Conservation (phyloP, 2,797 vertebrate species). For the Loriculus beryllinus region DNA sequence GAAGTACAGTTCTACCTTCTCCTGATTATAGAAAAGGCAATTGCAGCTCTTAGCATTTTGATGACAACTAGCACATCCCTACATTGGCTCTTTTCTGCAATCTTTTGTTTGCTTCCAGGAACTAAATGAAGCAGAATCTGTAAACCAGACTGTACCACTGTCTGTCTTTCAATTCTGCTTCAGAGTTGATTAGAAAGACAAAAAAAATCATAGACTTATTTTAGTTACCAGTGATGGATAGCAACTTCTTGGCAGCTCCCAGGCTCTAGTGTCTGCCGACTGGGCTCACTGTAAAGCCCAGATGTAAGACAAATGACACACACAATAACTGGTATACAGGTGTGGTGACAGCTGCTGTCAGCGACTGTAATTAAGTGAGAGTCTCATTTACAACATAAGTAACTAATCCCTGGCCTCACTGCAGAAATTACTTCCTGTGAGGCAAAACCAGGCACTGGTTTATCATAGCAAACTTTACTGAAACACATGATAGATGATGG, state of each 20-base stretch:
- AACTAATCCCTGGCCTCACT: background rate
- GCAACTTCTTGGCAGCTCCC: background rate
- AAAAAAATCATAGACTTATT: background rate
- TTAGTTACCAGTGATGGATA: background rate
- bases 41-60: background rate
- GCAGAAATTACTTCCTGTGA: background rate
- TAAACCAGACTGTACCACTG: background rate
- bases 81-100: background rate
- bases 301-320: background rate
- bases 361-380: background rate
- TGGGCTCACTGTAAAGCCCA: background rate
- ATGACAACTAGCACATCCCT: background rate
- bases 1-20: background rate
- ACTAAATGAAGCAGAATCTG: background rate
- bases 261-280: background rate
- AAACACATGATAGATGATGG: background rate
- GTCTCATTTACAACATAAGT: background rate
- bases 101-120: background rate
- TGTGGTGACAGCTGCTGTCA: background rate
- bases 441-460: background rate
- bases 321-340: background rate
- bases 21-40: background rate
- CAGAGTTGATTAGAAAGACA: background rate
- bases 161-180: background rate
- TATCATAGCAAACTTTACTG: background rate